Evolutionary conservation across 1,140 invertebrate species (phyloP).

Genomic region (Leptinotarsa lineolata): DNA sequence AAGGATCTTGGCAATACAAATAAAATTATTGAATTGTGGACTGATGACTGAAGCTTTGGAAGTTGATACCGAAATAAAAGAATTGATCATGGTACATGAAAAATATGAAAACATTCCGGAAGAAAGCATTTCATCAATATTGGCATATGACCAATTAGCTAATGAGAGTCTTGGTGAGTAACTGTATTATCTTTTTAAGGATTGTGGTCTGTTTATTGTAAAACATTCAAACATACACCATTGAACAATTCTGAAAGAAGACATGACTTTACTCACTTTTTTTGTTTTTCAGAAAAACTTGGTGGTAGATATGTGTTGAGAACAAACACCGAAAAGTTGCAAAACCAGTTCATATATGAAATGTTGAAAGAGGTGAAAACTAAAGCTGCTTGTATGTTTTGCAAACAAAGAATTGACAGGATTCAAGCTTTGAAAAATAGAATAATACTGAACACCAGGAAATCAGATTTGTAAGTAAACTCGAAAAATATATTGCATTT

Average conservation of each 20-base stretch:
- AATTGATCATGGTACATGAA: constrained; percentile 47
- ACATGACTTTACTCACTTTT: too few relatives aligned
- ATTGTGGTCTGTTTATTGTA: too few relatives aligned
- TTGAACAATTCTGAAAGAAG: neutral
- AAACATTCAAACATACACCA: constrained; percentile 12
- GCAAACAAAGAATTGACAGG: constrained; percentile 63
- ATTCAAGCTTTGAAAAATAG: constrained; percentile 66
- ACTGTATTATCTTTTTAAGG: too few relatives aligned
- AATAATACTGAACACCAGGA: constrained; percentile 61
- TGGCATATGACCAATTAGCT: constrained; percentile 38
- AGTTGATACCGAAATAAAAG: constrained; percentile 60
- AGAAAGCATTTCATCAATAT: constrained; percentile 27
- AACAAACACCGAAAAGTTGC: constrained; percentile 67
- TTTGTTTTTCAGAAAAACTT: constrained; percentile 23
- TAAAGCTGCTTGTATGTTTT: constrained; percentile 67
- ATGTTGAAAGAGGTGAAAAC: constrained; percentile 62
- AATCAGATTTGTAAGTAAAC: constrained; percentile 40
- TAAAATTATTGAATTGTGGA: constrained; percentile 77
- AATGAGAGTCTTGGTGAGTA: constrained; percentile 24
- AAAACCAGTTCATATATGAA: constrained; percentile 64
- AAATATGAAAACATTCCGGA: constrained; percentile 49
- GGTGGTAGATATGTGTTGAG: constrained; percentile 50
- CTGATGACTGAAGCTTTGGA: constrained; percentile 72
- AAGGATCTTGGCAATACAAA: constrained; percentile 71
- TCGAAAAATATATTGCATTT: neutral